phyloP scores from a whole-genome alignment of 2,888 invertebrate species.

The Latrodectus elegans region DNA sequence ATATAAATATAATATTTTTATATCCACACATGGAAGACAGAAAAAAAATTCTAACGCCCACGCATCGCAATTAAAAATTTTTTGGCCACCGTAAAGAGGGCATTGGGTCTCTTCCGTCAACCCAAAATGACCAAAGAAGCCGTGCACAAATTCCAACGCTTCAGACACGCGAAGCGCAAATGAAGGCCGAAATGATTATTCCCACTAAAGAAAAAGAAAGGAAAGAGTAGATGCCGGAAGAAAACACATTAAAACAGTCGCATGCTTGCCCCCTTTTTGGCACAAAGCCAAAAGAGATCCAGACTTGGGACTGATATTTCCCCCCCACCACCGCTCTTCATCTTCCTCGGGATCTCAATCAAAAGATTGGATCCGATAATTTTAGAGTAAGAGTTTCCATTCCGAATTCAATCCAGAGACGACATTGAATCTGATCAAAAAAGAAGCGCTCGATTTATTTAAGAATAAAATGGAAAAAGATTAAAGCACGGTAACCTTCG shows the following conservation, averaged over 20 bases:
- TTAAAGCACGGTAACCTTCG: neutral
- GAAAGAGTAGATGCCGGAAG: conserved; percentile 35
- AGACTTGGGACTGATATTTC: neutral
- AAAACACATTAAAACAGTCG: conserved; percentile 45
- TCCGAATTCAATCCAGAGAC: neutral
- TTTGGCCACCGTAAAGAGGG: neutral
- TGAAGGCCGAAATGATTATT: conserved; percentile 48
- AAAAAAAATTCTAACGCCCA: neutral
- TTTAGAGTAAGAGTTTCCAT: neutral
- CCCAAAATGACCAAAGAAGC: neutral
- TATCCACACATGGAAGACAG: no score
- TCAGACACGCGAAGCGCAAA: conserved; percentile 20
- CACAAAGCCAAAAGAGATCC: conserved; percentile 24
- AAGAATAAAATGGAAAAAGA: neutral
- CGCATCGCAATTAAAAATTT: neutral
- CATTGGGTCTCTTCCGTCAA: neutral
- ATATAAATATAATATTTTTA: no score
- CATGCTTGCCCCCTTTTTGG: conserved; percentile 30
- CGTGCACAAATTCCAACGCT: conserved; percentile 4
- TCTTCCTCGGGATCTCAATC: neutral
- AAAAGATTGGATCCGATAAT: neutral
- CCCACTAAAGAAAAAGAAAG: conserved; percentile 15
- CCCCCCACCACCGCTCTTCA: neutral
- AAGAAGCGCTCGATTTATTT: neutral
- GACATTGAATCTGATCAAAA: neutral